Base-by-base conservation (phyloP, 2,113 vertebrate species). In the Alligator mississippiensis region DNA sequence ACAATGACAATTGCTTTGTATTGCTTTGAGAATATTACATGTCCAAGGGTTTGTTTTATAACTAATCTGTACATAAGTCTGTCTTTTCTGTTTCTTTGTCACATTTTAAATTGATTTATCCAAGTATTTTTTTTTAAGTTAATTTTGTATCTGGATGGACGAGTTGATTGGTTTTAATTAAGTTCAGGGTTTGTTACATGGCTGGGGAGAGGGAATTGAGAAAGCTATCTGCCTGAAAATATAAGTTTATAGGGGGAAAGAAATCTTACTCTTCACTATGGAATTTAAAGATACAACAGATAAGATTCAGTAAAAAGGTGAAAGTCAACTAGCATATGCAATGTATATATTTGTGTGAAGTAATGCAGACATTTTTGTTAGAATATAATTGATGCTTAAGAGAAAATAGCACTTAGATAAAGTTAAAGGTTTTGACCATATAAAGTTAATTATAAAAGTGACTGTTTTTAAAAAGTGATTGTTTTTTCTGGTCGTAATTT, bases 241-340 rank as follows among this genome's bases (percentile, higher is more conserved):
- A 16, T 66, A 14, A n/a, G 63, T 66, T 66, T 16, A 66, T n/a
- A 19, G 27, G 27, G 5, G 16, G 55, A 54, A 58, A 58, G 18
- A 76, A 18, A 16, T 28, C 9, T 4, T 47, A 64, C 12, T 1
- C 3, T 0, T 19, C 0, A 4, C 68, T 60, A 4, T 24, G 74
- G 38, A 22, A 30, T 2, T 77, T 1, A 3, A 54, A 13, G 47
- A 1, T 38, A 2, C 5, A 78, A 27, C 8, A 9, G 58, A 61
- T 61, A 24, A 13, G 34, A 62, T 62, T 62, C 34, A 62, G 24
- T 80, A 59, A 61, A 27, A 79, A 60, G 77, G 12, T 9, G 4
- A 38, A 47, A 80, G 22, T 80, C 24, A 80, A 14, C 30, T 77
- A 12, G n/a, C 18, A 60, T 34, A 62, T 28, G 27, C 28, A 24